A percentile compares a stretch with the other conserved stretches of the same genome.
These are phyloP conservation scores for Agrochola macilenta DNA, from an alignment of 2,888 invertebrate species.

Conservation along the genomic window DNA sequence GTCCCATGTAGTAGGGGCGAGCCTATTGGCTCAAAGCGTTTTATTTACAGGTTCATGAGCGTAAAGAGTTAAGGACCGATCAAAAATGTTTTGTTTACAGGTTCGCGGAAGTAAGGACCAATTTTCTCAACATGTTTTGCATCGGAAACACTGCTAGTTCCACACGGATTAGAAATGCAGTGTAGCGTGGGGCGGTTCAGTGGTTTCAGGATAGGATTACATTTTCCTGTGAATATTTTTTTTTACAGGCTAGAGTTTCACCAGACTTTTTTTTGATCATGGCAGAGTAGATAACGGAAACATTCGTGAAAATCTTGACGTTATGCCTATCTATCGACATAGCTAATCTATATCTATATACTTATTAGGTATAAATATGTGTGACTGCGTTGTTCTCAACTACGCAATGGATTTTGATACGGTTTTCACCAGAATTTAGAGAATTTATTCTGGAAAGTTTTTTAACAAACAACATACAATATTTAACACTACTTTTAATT, in stretches of 20 bases:
- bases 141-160: not conserved
- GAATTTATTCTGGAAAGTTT: no score
- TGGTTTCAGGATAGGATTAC: slow-evolving; percentile 30
- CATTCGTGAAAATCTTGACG: not conserved
- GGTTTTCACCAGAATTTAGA: no score
- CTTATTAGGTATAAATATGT: no score
- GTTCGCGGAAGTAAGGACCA: not conserved
- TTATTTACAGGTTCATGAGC: not conserved
- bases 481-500: no score
- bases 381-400: no score
- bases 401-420: no score
- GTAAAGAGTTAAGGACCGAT: not conserved
- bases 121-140: not conserved
- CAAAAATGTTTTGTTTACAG: not conserved
- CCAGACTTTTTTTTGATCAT: not conserved
- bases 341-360: no score
- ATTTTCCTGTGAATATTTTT: not conserved
- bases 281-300: not conserved
- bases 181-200: not conserved
- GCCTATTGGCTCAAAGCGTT: not conserved
- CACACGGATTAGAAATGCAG: not conserved
- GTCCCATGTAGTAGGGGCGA: not conserved
- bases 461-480: no score
- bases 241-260: not conserved
- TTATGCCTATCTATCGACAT: not conserved